Conservation (phyloP, 2,888 invertebrate species). For the Campaea margaritaria region DNA sequence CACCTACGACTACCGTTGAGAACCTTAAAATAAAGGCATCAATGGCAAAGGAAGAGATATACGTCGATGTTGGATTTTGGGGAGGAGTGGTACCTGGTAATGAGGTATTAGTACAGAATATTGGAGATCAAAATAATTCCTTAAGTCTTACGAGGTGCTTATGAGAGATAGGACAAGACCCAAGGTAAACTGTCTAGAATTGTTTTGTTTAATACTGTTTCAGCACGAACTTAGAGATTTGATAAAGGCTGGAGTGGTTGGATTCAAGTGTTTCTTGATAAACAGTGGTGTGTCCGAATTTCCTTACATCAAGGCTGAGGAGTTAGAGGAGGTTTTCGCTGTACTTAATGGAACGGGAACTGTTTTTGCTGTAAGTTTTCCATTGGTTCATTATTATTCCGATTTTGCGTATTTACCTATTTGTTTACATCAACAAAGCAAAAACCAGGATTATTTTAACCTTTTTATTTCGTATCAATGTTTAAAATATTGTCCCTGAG, state of each 20-base stretch:
- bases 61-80: slow-evolving; percentile 91
- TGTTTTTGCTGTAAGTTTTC: slow-evolving; percentile 86
- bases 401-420: background rate
- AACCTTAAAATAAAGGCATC: slow-evolving; percentile 86
- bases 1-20: slow-evolving; percentile 87
- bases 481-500: too few relatives aligned
- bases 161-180: too few relatives aligned
- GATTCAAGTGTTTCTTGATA: slow-evolving; percentile 89
- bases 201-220: slow-evolving; percentile 3
- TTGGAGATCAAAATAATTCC: background rate
- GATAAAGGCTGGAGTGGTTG: slow-evolving; percentile 78
- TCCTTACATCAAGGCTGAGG: slow-evolving; percentile 82
- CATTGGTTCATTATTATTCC: too few relatives aligned
- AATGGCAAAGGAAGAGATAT: slow-evolving; percentile 85
- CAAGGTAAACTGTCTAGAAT: background rate
- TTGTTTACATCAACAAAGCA: too few relatives aligned
- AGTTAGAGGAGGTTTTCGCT: slow-evolving; percentile 83
- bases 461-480: too few relatives aligned
- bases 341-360: slow-evolving; percentile 84
- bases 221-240: slow-evolving; percentile 32
- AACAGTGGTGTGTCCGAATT: slow-evolving; percentile 88
- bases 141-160: too few relatives aligned
- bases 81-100: slow-evolving; percentile 89
- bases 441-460: too few relatives aligned
- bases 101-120: slow-evolving; percentile 61